These are phyloP conservation scores for Microctonus brassicae DNA, from an alignment of 2,888 invertebrate species.

Conservation along the genomic window DNA sequence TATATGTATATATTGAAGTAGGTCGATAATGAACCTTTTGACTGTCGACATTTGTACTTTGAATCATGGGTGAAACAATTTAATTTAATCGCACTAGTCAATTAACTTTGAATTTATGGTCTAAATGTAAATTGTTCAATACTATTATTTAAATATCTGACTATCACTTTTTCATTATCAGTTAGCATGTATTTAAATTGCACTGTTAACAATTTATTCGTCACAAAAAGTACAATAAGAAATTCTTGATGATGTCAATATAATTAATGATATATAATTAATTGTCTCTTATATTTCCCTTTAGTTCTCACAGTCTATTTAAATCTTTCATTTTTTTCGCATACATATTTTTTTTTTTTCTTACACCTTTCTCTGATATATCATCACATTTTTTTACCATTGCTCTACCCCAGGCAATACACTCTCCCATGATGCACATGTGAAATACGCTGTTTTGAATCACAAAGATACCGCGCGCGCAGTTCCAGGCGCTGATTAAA, in stretches of 20 bases:
- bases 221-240: not conserved
- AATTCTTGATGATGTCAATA: not conserved
- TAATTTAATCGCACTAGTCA: not conserved
- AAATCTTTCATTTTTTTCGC: not conserved
- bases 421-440: not conserved
- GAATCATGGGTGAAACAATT: not conserved
- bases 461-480: conserved; percentile 6
- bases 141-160: not conserved
- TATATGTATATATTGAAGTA: not conserved
- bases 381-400: not conserved
- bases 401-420: not conserved
- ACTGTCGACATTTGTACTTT: conserved; percentile 6
- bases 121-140: not conserved
- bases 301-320: not conserved
- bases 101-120: not conserved
- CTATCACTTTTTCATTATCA: not conserved
- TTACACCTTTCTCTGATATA: not conserved
- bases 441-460: not conserved
- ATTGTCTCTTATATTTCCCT: not conserved
- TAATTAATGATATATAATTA: not conserved
- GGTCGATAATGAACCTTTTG: conserved; percentile 11
- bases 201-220: not conserved
- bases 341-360: not conserved
- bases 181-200: not conserved
- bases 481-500: conserved; percentile 9